These are phyloP conservation scores for Euplagia quadripunctaria DNA, from an alignment of 2,888 invertebrate species.

Conservation along the genomic window DNA sequence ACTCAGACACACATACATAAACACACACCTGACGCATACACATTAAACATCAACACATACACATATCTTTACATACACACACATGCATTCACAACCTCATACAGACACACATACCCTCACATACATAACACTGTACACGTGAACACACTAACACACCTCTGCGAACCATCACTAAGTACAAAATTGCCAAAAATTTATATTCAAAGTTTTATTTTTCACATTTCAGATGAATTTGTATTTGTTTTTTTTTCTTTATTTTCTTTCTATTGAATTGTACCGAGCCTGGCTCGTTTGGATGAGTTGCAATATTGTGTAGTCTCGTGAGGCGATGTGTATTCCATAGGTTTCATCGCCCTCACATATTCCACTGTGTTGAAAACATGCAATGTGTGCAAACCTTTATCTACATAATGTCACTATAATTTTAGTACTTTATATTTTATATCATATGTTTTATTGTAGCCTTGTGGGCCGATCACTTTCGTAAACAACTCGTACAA, in stretches of 20 bases:
- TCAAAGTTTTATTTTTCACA: constrained; percentile 60
- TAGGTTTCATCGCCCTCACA: constrained; percentile 57
- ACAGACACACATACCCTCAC: constrained; percentile 38
- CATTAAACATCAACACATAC: constrained; percentile 48
- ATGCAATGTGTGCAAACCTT: constrained; percentile 62
- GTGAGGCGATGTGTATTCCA: constrained; percentile 65
- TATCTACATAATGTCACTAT: constrained; percentile 50
- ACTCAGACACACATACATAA: constrained; percentile 36
- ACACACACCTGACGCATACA: constrained; percentile 26
- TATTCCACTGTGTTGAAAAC: constrained; percentile 67
- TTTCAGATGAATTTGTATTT: constrained; percentile 59
- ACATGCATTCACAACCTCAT: constrained; percentile 50
- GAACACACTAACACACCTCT: constrained; percentile 62
- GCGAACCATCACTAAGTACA: constrained; percentile 84
- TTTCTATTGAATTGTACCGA: constrained; percentile 57
- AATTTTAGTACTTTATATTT: constrained; percentile 51
- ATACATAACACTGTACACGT: constrained; percentile 50
- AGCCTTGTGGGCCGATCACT: constrained; percentile 47
- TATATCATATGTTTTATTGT: constrained; percentile 44
- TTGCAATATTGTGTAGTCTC: constrained; percentile 59
- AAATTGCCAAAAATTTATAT: constrained; percentile 85
- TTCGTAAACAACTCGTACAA: constrained; percentile 47
- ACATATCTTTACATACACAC: constrained; percentile 47
- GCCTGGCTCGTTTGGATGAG: constrained; percentile 59
- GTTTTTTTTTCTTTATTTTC: constrained; percentile 53